phyloP scores from a whole-genome alignment of 2,113 vertebrate genomes.

The Vireo altiloquus region DNA sequence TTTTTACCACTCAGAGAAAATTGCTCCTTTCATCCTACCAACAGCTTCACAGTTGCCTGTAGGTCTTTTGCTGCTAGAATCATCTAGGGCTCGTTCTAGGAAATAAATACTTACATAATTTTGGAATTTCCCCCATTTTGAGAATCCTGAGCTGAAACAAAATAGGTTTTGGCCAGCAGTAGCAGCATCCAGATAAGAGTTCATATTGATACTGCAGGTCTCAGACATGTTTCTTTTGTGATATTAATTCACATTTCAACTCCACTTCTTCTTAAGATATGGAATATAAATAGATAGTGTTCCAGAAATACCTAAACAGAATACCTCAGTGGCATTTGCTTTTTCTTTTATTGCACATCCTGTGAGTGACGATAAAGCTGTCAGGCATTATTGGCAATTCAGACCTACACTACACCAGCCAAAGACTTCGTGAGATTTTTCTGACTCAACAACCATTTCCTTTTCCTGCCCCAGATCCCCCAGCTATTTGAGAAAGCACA shows the following conservation, averaged over 20 bases:
- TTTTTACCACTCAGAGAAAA: neutral
- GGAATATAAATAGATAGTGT: neutral
- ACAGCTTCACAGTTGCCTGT: neutral
- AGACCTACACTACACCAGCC: neutral
- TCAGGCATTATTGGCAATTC: accelerated
- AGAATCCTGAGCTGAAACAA: neutral
- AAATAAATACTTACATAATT: neutral
- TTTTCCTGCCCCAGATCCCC: neutral
- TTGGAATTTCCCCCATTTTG: neutral
- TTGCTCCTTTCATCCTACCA: neutral
- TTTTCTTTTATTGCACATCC: neutral
- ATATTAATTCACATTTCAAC: neutral
- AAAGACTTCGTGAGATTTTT: neutral
- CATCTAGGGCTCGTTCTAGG: neutral
- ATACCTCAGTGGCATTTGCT: neutral
- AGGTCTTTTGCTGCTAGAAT: neutral
- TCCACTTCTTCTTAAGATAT: neutral
- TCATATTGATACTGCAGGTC: neutral
- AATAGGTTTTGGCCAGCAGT: neutral
- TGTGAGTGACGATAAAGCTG: neutral
- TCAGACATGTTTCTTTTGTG: neutral
- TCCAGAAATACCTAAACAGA: neutral
- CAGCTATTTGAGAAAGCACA: neutral
- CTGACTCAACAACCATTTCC: neutral
- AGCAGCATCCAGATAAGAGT: neutral